phyloP scores from a whole-genome alignment of 2,797 vertebrate genomes.

The Gymnothorax reevesii region DNA sequence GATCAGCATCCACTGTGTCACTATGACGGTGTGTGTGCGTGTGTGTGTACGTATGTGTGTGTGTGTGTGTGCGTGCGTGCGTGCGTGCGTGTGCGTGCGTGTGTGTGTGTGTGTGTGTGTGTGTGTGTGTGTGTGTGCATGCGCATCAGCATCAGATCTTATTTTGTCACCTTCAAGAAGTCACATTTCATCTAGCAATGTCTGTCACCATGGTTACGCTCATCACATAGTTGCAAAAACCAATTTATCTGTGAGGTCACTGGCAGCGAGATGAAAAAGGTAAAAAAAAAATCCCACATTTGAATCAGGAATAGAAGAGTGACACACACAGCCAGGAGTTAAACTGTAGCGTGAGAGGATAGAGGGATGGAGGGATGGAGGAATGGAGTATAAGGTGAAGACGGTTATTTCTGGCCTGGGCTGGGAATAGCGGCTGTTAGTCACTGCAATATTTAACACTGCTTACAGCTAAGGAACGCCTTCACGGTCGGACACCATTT shows the following conservation, averaged over 20 bases:
- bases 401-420: constrained; percentile 30
- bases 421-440: constrained; percentile 4
- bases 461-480: constrained; percentile 24
- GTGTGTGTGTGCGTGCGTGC: neutral
- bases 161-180: neutral
- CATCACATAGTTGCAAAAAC: constrained; percentile 10
- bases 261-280: neutral
- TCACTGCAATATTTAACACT: constrained; percentile 23
- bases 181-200: neutral
- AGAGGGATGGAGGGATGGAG: neutral
- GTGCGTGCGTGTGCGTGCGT: neutral
- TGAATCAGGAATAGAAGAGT: neutral
- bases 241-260: constrained; percentile 11
- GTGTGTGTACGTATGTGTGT: neutral
- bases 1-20: neutral
- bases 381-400: neutral
- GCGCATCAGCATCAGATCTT: neutral
- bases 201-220: neutral
- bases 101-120: neutral
- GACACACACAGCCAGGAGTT: neutral
- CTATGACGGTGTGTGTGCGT: neutral
- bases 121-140: neutral
- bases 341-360: neutral
- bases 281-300: neutral
- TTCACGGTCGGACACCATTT: constrained; percentile 7